Evolutionary conservation across 2,888 invertebrate species (phyloP).

Genomic region (Papilio gigon): DNA sequence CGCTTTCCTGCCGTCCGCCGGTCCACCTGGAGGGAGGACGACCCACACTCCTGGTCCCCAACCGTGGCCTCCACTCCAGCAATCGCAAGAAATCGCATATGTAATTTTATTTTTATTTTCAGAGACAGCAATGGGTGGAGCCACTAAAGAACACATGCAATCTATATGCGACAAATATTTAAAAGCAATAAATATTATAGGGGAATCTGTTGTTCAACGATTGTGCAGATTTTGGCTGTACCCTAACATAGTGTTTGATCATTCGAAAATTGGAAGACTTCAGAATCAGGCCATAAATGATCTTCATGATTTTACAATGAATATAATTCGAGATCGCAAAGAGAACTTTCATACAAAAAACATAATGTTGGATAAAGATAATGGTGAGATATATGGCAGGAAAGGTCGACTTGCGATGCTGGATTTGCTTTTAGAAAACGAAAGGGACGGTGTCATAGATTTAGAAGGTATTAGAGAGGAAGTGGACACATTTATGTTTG

Average conservation of each 20-base stretch:
- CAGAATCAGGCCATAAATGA: constrained; percentile 58
- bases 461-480: constrained; percentile 85
- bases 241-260: constrained; percentile 37
- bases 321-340: constrained; percentile 72
- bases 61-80: too few relatives aligned
- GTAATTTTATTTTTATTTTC: constrained; percentile 71
- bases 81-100: too few relatives aligned
- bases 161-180: constrained; percentile 71
- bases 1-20: too few relatives aligned
- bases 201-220: constrained; percentile 42
- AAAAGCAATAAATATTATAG: constrained; percentile 62
- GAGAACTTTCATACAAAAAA: constrained; percentile 45
- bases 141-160: constrained; percentile 60
- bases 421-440: constrained; percentile 83
- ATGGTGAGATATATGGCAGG: constrained; percentile 56
- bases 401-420: constrained; percentile 83
- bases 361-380: constrained; percentile 35
- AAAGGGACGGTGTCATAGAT: constrained; percentile 79
- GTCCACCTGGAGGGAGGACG: too few relatives aligned
- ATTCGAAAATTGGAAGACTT: constrained; percentile 34
- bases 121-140: constrained; percentile 82
- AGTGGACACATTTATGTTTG: constrained; percentile 88
- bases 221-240: constrained; percentile 42
- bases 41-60: too few relatives aligned
- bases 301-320: constrained; percentile 77